Conservation (phyloP, 2,797 vertebrate species). For the Premnoplex brunnescens region DNA sequence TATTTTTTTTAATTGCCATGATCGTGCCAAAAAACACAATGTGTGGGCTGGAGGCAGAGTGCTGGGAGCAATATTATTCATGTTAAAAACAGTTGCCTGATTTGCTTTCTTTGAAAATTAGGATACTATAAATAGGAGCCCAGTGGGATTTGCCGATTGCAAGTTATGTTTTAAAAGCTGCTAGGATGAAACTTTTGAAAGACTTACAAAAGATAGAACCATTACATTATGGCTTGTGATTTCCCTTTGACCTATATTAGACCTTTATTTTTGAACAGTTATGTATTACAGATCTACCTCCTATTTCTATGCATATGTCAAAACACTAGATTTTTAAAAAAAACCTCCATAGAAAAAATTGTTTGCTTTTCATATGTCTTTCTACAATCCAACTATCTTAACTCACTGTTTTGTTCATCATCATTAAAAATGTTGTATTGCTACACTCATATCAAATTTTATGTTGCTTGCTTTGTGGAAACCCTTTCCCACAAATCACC, state of each 20-base stretch:
- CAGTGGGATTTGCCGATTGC: constrained; percentile 9
- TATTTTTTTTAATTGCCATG: constrained; percentile 52
- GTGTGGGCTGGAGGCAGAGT: constrained; percentile 54
- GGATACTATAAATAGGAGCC: constrained; percentile 53
- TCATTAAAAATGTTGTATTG: neutral
- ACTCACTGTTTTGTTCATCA: neutral
- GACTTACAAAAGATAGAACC: constrained; percentile 8
- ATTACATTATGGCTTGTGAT: neutral
- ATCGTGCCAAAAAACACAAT: constrained; percentile 62
- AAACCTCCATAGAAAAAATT: neutral
- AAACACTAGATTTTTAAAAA: neutral
- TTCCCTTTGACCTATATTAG: neutral
- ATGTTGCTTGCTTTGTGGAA: neutral
- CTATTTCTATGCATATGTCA: neutral
- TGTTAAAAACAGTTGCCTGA: constrained; percentile 39
- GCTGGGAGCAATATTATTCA: constrained; percentile 57
- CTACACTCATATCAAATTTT: neutral
- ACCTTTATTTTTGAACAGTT: neutral
- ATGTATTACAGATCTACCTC: neutral
- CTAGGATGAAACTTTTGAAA: constrained; percentile 24
- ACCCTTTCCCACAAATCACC: neutral
- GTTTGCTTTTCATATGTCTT: neutral
- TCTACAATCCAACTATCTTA: neutral
- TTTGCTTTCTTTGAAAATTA: constrained; percentile 64
- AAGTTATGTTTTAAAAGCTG: constrained; percentile 40